Evolutionary conservation across 2,888 invertebrate species (phyloP).

Genomic region (Kryphioiulus occultus): DNA sequence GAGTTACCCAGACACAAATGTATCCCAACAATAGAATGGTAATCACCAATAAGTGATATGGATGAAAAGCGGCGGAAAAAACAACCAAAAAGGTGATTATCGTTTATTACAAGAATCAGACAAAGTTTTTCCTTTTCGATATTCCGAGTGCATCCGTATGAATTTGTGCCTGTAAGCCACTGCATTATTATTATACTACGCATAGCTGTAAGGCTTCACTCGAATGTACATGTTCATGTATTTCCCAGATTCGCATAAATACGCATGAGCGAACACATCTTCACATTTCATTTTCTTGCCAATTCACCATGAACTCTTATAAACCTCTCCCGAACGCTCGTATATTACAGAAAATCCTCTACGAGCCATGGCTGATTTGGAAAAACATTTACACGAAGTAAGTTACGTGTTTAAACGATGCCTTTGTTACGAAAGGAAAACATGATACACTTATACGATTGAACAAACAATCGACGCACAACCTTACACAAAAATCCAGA

Average conservation of each 20-base stretch:
- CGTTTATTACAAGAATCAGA: too few species aligned
- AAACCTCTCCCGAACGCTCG: background rate
- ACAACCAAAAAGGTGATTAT: too few species aligned
- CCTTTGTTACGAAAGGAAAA: background rate
- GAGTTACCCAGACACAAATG: too few species aligned
- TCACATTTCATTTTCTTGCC: slow-evolving; percentile 35
- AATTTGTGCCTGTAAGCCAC: background rate
- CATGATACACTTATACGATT: background rate
- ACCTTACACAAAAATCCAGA: background rate
- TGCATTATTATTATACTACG: background rate
- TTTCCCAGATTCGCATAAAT: background rate
- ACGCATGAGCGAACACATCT: background rate
- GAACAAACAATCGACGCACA: background rate
- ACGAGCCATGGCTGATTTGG: background rate
- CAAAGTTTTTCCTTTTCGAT: too few species aligned
- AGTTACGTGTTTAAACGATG: background rate
- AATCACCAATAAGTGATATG: too few species aligned
- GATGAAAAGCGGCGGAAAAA: too few species aligned
- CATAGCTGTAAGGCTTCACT: background rate
- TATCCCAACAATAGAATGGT: too few species aligned
- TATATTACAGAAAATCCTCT: background rate
- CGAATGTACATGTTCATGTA: too few species aligned
- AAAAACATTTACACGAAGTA: background rate
- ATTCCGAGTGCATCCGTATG: background rate
- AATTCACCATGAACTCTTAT: background rate